Evolutionary conservation across 2,888 invertebrate genomes (phyloP).

Genomic region (Dilophus febrilis): DNA sequence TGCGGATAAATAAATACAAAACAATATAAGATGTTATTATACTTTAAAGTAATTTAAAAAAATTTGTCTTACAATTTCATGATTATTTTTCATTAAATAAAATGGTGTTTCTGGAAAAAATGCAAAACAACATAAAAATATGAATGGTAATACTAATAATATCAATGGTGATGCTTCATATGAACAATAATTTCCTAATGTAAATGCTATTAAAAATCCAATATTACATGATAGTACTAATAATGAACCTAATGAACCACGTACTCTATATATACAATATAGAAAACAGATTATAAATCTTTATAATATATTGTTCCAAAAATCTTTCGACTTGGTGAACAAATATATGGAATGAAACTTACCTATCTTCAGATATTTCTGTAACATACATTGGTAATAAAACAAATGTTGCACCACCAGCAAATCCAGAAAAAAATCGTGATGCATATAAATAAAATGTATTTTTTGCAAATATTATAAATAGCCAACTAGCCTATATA

Average conservation of each 20-base stretch:
- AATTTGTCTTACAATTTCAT: slow-evolving; percentile 5
- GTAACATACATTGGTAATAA: slow-evolving; percentile 23
- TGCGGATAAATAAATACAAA: too few relatives aligned
- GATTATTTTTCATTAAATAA: slow-evolving; percentile 17
- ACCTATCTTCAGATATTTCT: slow-evolving; percentile 24
- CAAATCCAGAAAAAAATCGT: slow-evolving; percentile 20
- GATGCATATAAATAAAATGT: slow-evolving; percentile 17
- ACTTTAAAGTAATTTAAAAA: too few relatives aligned
- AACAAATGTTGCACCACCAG: slow-evolving; percentile 20
- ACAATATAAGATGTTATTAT: too few relatives aligned
- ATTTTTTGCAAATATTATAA: slow-evolving; percentile 19
- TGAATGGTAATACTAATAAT: slow-evolving; percentile 14
- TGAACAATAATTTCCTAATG: slow-evolving; percentile 20
- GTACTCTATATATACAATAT: slow-evolving; percentile 15
- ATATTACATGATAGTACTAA: slow-evolving; percentile 22
- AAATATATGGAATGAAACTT: slow-evolving; percentile 1
- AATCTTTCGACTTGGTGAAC: too few relatives aligned
- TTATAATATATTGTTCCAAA: too few relatives aligned
- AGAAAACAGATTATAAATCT: background rate
- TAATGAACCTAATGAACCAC: slow-evolving; percentile 24
- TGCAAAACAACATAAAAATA: slow-evolving; percentile 18
- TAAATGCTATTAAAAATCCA: slow-evolving; percentile 21
- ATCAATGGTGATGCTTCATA: slow-evolving; percentile 19
- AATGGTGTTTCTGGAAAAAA: slow-evolving; percentile 27
- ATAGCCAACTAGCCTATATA: slow-evolving; percentile 21